phyloP scores from a whole-genome alignment of 2,888 invertebrate genomes.

The Cheilosia pagana region DNA sequence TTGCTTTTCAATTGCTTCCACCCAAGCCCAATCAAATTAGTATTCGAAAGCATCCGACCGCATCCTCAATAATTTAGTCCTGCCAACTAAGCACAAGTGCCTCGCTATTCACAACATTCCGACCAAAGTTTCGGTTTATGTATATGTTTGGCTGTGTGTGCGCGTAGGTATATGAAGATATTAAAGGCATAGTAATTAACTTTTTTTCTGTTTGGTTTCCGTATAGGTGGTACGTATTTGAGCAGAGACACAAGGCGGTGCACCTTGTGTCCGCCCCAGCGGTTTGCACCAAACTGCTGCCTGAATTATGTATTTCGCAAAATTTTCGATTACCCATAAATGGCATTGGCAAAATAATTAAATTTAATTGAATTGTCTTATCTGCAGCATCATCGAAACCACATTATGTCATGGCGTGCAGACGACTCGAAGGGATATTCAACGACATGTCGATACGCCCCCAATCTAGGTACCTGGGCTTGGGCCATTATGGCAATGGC shows the following conservation, averaged over 20 bases:
- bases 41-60: conserved; percentile 73
- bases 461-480: conserved; percentile 63
- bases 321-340: conserved; percentile 72
- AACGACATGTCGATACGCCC: conserved; percentile 59
- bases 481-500: conserved; percentile 13
- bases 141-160: conserved; percentile 20
- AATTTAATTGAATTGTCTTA: conserved; percentile 76
- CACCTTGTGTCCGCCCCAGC: conserved; percentile 43
- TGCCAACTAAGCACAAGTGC: conserved; percentile 74
- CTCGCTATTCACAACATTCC: conserved; percentile 67
- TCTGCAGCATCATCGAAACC: conserved; percentile 74
- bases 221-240: neutral
- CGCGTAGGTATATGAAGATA: conserved; percentile 32
- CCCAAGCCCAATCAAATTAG: conserved; percentile 73
- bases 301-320: conserved; percentile 58
- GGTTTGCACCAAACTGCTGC: conserved; percentile 49
- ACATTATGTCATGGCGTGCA: conserved; percentile 61
- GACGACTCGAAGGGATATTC: conserved; percentile 58
- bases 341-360: conserved; percentile 74
- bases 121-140: conserved; percentile 54
- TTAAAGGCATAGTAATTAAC: conserved; percentile 66
- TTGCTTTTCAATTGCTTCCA: conserved; percentile 73
- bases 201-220: conserved; percentile 25
- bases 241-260: conserved; percentile 26
- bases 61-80: conserved; percentile 75